Evolutionary conservation across 92 coral and sea anemone genomes (phyloP).

Genomic region (Epizoanthus illoricatus): DNA sequence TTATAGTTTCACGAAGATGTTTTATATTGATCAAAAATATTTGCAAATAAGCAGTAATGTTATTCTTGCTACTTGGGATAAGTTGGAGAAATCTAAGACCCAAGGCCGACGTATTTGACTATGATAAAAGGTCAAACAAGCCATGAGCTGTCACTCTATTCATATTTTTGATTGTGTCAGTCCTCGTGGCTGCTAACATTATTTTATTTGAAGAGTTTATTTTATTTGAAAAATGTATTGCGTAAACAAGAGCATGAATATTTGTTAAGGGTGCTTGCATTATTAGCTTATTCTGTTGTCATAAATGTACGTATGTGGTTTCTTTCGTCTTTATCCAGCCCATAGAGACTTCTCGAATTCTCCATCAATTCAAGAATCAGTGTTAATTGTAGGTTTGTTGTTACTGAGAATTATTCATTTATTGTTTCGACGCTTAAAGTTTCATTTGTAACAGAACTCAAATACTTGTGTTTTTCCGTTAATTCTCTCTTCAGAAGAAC

Average conservation of each 20-base stretch:
- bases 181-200: too few species aligned
- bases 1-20: constrained; percentile 9
- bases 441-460: not conserved
- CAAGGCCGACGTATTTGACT: constrained; percentile 1
- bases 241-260: constrained; percentile 14
- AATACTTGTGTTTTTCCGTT: too few species aligned
- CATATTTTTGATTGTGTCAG: too few species aligned
- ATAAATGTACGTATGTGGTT: not conserved
- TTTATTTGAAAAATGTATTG: constrained; percentile 7
- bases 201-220: too few species aligned
- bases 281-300: not conserved
- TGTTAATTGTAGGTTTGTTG: not conserved
- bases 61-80: not conserved
- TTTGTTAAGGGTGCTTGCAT: constrained; percentile 19
- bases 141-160: too few species aligned
- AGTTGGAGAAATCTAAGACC: not conserved
- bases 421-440: not conserved
- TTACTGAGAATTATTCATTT: not conserved
- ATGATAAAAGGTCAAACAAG: too few species aligned
- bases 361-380: too few species aligned
- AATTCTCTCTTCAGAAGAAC: too few species aligned
- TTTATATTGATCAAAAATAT: constrained; percentile 22
- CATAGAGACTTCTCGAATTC: not conserved
- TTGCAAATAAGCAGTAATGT: not conserved
- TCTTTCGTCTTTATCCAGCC: not conserved